Base-by-base conservation (phyloP, 2,888 invertebrate species). In the Nasonovia ribisnigri region DNA sequence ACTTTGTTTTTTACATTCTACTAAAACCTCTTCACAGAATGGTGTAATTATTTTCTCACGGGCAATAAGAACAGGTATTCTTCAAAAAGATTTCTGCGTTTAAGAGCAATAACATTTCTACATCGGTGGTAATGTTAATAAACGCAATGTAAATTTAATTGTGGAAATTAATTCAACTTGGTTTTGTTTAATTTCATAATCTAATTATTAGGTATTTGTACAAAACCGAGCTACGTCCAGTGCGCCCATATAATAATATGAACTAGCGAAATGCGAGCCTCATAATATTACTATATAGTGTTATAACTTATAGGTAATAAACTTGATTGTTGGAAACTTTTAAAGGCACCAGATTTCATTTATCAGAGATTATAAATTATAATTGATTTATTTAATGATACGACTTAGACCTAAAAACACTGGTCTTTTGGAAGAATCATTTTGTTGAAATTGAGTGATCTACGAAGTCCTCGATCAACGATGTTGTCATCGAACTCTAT, bases 131-230 rank as follows among this genome's bases (percentile, higher is more conserved):
- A n/a, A 67, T 16, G 24, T 84, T 24, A 42, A 6, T 84, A 60
- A 77, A 84, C 43, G 43, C 24, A 91, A 87, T 87, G n/a, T 36
- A 84, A 26, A 88, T 84, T 77, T 84, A 93, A 93, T 93, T 54
- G 89, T 93, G 89, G 57, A 93, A 93, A 93, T 89, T 57, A 89
- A 93, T 89, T 89, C 89, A 46, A 84, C 89, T 51, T 13, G 84
- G 54, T 77, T 84, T 46, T 54, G 77, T 88, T 88, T 67, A 54
- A 77, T 88, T 92, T 92, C 92, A 88, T 86, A 92, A 92, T 88
- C 51, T 36, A 48, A 92, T 92, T 87, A 92, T 43, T 86, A n/a
- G n/a, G n/a, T 46, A 90, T 42, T 51, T 20, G 67, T 57, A 60
- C 86, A 92, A 87, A 92, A 86, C n/a, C 87, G 86, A 36, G 60